Conservation (phyloP, 2,113 vertebrate genomes). For the Vulpes lagopus region DNA sequence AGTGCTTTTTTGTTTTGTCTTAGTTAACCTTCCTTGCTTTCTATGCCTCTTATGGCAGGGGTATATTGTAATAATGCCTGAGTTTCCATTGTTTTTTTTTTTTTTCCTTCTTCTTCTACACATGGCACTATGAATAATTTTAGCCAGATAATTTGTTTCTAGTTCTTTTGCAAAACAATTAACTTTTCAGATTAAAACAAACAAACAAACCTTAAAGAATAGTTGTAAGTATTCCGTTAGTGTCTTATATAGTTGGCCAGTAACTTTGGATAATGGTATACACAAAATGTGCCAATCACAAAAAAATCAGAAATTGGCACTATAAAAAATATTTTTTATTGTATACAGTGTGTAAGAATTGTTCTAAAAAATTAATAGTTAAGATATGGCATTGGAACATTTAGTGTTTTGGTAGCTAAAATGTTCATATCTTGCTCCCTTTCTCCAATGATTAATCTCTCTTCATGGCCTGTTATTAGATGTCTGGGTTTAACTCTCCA, state of each 20-base stretch:
- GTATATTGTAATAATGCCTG: neutral
- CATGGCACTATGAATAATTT: neutral
- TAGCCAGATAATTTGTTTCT: neutral
- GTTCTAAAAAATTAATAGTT: neutral
- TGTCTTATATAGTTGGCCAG: neutral
- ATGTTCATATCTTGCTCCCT: neutral
- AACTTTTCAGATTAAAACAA: neutral
- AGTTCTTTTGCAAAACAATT: slow-evolving; percentile 9
- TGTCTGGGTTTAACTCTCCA: neutral
- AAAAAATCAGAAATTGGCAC: neutral
- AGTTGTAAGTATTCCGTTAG: neutral
- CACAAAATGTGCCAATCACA: neutral
- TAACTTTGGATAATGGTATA: neutral
- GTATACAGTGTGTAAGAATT: neutral
- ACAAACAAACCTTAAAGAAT: neutral
- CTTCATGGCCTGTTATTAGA: neutral
- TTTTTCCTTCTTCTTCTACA: neutral
- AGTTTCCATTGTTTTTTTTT: neutral
- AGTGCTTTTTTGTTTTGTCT: neutral
- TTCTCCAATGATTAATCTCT: neutral
- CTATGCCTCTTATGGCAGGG: neutral
- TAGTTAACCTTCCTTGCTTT: neutral
- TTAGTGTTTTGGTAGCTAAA: neutral
- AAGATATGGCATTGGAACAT: neutral
- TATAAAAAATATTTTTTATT: slow-evolving; percentile 4